A percentile compares a stretch with the other conserved stretches of the same genome.
Conservation (phyloP, 2,113 vertebrate species). For the Zosterops pallidus region DNA sequence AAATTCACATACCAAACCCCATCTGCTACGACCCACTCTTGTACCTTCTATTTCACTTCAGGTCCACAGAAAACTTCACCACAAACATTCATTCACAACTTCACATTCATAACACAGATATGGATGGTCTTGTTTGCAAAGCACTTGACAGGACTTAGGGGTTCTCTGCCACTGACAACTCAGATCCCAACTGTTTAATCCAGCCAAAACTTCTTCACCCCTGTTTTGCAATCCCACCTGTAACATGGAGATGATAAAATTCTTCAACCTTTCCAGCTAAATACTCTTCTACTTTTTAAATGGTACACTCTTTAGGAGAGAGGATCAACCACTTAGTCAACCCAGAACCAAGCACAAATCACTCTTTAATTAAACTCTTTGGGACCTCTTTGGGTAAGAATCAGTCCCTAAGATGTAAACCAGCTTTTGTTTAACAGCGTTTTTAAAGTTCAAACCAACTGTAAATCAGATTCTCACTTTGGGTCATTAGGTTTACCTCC, state of each 20-base stretch:
- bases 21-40: background rate
- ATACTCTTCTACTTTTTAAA: background rate
- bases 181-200: fast-evolving
- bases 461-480: background rate
- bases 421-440: background rate
- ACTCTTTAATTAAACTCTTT: background rate
- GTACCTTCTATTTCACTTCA: background rate
- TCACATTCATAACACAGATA: background rate
- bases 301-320: background rate
- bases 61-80: background rate
- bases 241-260: background rate
- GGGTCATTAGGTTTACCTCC: background rate
- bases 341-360: background rate
- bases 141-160: background rate
- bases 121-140: background rate
- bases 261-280: background rate
- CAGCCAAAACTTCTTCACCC: background rate
- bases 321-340: background rate
- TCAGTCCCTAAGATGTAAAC: background rate
- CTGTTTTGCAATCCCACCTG: background rate
- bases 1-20: background rate
- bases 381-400: background rate
- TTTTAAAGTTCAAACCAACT: background rate
- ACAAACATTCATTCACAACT: background rate
- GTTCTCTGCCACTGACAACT: background rate